Evolutionary conservation across 2,888 invertebrate species (phyloP), one percentile per base, ranked within the genome.

Genomic region (Lasioglossum calceatum): DNA sequence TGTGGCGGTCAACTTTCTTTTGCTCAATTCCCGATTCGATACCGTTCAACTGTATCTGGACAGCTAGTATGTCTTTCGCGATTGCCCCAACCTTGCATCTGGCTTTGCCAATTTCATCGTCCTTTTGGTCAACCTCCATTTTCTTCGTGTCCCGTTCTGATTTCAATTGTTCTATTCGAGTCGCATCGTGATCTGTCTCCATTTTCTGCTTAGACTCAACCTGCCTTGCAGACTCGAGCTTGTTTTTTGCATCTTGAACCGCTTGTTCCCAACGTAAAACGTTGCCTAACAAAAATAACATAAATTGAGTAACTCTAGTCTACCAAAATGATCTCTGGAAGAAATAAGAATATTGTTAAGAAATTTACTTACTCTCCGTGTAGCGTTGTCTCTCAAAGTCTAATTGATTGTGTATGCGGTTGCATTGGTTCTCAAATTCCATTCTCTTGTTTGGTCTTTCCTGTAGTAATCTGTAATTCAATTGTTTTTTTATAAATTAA

Each of bases 361-460:
- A 61, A 70, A 70, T 23, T 23, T 61, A 88, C 92, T 77, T 94
- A 98, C 98, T 98, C 96, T 98, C 97, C 47, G 99, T 99, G 95
- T 99, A 99, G 82, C 99, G 97, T 81, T 98, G 98, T 88, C 97
- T 97, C 95, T 99, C 99, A 96, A 99, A 99, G 95, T 99, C 99
- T 88, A 99, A 96, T 95, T 99, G 99, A 95, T 98, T 99, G 79
- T 98, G 97, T 93, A 99, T 97, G 87, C 98, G 97, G 96, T 99
- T 98, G 92, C 98, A 98, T 95, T 99, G 99, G 94, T 99, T 99
- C 93, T 99, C 99, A 96, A 98, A 99, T 95, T 99, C 99, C 95
- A 99, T 97, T 90, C 99, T 97, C 90, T 98, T 98, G 94, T 99
- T 98, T 89, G 99, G 99, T 76, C 99, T 96, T 95, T 99, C 99